Evolutionary conservation across 2,113 vertebrate species (phyloP), one percentile per base, ranked within the genome.

Genomic region (Malurus elegans): DNA sequence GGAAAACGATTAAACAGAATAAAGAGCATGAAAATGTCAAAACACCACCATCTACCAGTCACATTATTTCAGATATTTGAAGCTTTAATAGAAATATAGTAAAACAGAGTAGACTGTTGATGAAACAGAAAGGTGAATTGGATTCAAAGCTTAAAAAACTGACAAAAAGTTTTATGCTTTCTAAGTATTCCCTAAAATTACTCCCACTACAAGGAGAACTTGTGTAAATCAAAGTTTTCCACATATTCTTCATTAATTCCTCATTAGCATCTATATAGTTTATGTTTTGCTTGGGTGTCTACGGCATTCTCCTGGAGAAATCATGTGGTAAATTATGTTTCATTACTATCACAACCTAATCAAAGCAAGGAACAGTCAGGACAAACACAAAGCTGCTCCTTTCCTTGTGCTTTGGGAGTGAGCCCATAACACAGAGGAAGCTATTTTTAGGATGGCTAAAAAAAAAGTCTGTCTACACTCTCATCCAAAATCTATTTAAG

Each of bases 371-470:
- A 87, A 57, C 64, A 61, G 54, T 23, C 3, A 90, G 48, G 65
- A 60, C 48, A 92, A 91, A 74, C 21, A 64, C 0, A 2, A 45
- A 87, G 47, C 79, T 82, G 64, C 48, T 82, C 76, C 48, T 66
- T 66, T 80, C 87, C 6, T 0, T 38, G 48, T 42, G 57, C 20
- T 69, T 80, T 64, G 64, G 40, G 26, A 92, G 31, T 8, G 23
- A 83, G 50, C 78, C 56, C 44, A 11, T 19, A 76, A 65, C 28
- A 23, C 18, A 32, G 40, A 12, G 24, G 25, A 62, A 89, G n/a
- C 57, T 90, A 96, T 93, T 89, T 86, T 88, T 56, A 94, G 69
- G 78, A 84, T 2, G 20, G n/a, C 45, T 93, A 67, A 76, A 94
- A 81, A 76, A 90, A 83, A 80, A 70, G 12, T 29, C 44, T 38